A percentile compares a stretch with the other conserved stretches of the same genome.
phyloP scores from a whole-genome alignment of 2,113 vertebrate genomes.

The Pterocles gutturalis region DNA sequence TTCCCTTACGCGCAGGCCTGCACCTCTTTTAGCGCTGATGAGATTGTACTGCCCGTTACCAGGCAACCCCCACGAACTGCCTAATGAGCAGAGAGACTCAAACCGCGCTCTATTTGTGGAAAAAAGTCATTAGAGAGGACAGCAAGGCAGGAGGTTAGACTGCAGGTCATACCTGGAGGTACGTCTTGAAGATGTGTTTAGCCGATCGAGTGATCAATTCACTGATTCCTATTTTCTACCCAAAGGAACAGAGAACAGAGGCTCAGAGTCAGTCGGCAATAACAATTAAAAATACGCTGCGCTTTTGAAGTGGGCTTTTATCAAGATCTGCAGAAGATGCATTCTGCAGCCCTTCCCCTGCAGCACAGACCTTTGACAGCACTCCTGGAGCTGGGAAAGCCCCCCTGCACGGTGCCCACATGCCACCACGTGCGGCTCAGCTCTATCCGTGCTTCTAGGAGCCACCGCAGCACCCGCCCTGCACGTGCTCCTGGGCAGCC shows the following conservation, averaged over 20 bases:
- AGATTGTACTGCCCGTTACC: constrained; percentile 37
- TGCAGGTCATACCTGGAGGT: constrained; percentile 89
- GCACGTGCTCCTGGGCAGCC: not conserved
- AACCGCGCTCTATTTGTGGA: not conserved
- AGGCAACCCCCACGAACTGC: constrained; percentile 10
- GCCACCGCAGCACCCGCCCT: not conserved
- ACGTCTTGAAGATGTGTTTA: constrained; percentile 98
- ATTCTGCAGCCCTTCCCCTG: not conserved
- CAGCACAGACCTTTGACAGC: not conserved
- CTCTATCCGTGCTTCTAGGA: not conserved
- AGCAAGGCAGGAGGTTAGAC: not conserved
- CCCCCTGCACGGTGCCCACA: not conserved
- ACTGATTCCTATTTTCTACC: constrained; percentile 93
- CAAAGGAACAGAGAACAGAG: constrained; percentile 26
- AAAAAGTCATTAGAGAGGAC: not conserved
- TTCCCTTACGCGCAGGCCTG: not conserved
- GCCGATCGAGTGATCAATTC: constrained; percentile 96
- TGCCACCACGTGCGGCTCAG: accelerated
- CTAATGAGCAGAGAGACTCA: constrained; percentile 15
- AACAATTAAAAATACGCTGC: not conserved
- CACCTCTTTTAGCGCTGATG: constrained; percentile 37
- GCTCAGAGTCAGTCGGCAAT: not conserved
- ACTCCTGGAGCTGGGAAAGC: not conserved
- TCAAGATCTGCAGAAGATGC: not conserved
- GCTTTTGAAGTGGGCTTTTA: not conserved